A percentile compares a stretch with the other conserved stretches of the same genome.
Evolutionary conservation across 2,797 vertebrate genomes (phyloP).

Genomic region (Choloepus didactylus): DNA sequence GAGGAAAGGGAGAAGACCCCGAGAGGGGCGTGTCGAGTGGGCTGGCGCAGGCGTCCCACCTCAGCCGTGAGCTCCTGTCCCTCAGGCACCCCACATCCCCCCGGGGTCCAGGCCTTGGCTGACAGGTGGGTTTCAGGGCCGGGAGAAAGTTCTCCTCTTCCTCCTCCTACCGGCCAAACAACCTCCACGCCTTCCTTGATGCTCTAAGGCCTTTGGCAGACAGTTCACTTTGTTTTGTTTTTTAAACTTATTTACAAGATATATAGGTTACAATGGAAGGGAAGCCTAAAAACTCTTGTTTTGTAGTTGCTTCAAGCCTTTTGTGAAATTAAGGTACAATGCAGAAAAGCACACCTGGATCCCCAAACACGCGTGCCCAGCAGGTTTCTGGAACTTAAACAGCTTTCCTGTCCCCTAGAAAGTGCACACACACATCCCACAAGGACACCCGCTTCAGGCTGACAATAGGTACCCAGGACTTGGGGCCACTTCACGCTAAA

Average conservation of each 20-base stretch:
- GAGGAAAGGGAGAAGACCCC: neutral
- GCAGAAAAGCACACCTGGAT: rapidly evolving
- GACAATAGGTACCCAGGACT: too few relatives aligned
- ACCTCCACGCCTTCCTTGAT: too few relatives aligned
- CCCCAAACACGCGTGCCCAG: neutral
- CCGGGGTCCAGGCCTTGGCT: too few relatives aligned
- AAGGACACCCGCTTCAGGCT: too few relatives aligned
- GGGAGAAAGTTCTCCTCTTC: neutral
- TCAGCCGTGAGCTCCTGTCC: too few relatives aligned
- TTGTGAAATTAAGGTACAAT: neutral
- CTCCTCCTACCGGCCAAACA: too few relatives aligned
- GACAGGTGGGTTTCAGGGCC: too few relatives aligned
- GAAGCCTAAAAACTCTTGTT: neutral
- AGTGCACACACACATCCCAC: neutral
- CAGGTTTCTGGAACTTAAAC: too few relatives aligned
- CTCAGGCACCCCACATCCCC: too few relatives aligned
- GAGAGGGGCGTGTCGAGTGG: neutral
- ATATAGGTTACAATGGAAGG: too few relatives aligned
- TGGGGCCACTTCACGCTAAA: neutral
- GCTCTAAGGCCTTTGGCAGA: too few relatives aligned
- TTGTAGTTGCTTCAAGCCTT: neutral
- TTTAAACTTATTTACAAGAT: neutral
- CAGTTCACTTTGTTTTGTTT: neutral
- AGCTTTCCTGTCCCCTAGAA: neutral
- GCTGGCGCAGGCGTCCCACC: neutral